Evolutionary conservation across 2,888 invertebrate genomes (phyloP), one percentile per base, ranked within the genome.

Genomic region (Drosophila barbarae): DNA sequence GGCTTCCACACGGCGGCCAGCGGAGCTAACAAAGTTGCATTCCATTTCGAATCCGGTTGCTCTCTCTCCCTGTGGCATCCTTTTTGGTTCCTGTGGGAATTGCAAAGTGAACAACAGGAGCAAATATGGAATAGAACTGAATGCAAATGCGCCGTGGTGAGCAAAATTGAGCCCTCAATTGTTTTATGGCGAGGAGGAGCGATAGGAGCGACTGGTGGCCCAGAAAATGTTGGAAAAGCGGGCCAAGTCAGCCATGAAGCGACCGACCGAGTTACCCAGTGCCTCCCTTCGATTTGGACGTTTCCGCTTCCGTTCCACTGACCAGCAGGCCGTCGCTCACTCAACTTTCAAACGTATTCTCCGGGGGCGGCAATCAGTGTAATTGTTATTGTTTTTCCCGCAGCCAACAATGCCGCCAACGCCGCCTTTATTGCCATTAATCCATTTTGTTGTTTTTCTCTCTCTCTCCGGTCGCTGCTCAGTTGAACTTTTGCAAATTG

Each of bases 101-200:
- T 36, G 61, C 30, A 42, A 67, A 66, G 50, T 66, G 41, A 26
- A 67, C 47, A 68, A 42, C 51, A 41, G 32, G 49, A 50, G 41
- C 61, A 28, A 80, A 77, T 83, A 72, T 73, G 81, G 42, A 42
- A 28, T 28, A 26, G 66, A 74, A 73, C 36, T 23, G 65, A 64
- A 68, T 51, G 67, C 68, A 78, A 84, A 74, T 73, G 56, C 78
- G 73, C 53, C 72, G 68, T 55, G 70, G 67, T 73, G 82, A 63
- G 39, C 76, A 73, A 73, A 76, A 79, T 84, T 81, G 83, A 84
- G 79, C 72, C 71, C 75, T 78, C 84, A 72, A 84, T 81, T 84
- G 80, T 77, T 84, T 81, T 81, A 81, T 73, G 73, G 65, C 69
- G 66, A 65, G 69, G 66, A 65, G 69, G 70, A 36, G 50, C 38